Evolutionary conservation across 2,888 invertebrate genomes (phyloP).

Genomic region (Erebia aethiops): DNA sequence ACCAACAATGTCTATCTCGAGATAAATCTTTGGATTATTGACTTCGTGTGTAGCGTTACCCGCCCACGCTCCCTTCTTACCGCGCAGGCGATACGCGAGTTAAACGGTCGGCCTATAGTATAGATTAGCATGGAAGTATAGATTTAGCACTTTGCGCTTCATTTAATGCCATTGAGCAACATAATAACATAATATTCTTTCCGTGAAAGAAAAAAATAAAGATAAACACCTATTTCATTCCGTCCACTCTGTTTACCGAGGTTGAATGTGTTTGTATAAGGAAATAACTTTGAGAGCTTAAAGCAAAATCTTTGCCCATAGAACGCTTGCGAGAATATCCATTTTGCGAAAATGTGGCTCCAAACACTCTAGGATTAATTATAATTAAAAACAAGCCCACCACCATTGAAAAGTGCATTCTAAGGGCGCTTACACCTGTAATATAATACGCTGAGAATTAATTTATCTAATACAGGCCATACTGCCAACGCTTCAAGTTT

Average conservation of each 20-base stretch:
- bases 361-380: conserved; percentile 33
- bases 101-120: too few relatives aligned
- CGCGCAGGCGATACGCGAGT: too few relatives aligned
- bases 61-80: too few relatives aligned
- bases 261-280: conserved; percentile 37
- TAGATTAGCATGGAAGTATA: too few relatives aligned
- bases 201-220: conserved; percentile 16
- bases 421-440: conserved; percentile 1
- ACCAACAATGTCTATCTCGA: too few relatives aligned
- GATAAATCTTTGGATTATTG: too few relatives aligned
- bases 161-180: background rate
- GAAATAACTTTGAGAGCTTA: conserved; percentile 38
- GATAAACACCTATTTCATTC: conserved; percentile 34
- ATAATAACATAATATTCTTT: background rate
- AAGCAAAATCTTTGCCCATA: conserved; percentile 30
- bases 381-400: conserved; percentile 32
- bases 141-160: background rate
- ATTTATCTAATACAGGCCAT: too few relatives aligned
- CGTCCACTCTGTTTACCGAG: conserved; percentile 36
- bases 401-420: conserved; percentile 26
- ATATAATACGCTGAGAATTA: background rate
- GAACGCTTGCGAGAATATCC: conserved; percentile 30
- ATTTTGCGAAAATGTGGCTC: conserved; percentile 33
- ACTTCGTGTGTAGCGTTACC: too few relatives aligned
- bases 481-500: too few relatives aligned